Conservation (phyloP, 2,888 invertebrate genomes). For the Scaptomyza reducta region DNA sequence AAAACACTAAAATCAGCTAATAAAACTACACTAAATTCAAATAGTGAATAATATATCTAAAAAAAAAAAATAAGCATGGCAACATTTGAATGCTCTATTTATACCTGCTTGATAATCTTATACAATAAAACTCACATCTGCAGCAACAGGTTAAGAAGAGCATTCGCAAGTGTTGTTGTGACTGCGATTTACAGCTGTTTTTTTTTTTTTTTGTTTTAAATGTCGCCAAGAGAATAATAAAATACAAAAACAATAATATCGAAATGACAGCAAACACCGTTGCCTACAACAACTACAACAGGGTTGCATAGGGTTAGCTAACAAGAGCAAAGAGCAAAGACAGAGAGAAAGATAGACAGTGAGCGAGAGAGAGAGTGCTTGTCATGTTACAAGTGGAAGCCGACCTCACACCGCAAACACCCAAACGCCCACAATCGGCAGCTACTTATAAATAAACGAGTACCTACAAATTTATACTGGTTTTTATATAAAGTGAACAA, state of each 20-base stretch:
- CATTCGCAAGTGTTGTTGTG: constrained; percentile 3
- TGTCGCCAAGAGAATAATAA: constrained; percentile 16
- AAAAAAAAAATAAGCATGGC: not conserved
- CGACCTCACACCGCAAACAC: not conserved
- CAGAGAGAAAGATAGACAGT: not conserved
- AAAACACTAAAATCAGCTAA: constrained; percentile 36
- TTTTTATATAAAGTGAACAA: not conserved
- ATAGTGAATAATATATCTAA: constrained; percentile 2
- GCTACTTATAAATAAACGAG: constrained; percentile 28
- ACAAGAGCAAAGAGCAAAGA: not conserved
- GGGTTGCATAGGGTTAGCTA: constrained; percentile 21
- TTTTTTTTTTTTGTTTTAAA: constrained; percentile 1
- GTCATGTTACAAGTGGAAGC: constrained; percentile 9
- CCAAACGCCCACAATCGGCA: constrained; percentile 9
- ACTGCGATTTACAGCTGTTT: constrained; percentile 24
- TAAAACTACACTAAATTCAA: constrained; percentile 39
- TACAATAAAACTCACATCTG: not conserved
- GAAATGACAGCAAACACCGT: constrained; percentile 19
- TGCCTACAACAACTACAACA: constrained; percentile 18
- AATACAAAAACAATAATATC: constrained; percentile 25
- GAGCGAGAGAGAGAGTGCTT: not conserved
- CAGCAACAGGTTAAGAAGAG: constrained; percentile 43
- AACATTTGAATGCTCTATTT: constrained; percentile 23
- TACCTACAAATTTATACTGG: constrained; percentile 16
- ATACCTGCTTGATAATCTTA: not conserved